Evolutionary conservation across 2,113 vertebrate genomes (phyloP), one percentile per base, ranked within the genome.

Genomic region (Blennius ocellaris): DNA sequence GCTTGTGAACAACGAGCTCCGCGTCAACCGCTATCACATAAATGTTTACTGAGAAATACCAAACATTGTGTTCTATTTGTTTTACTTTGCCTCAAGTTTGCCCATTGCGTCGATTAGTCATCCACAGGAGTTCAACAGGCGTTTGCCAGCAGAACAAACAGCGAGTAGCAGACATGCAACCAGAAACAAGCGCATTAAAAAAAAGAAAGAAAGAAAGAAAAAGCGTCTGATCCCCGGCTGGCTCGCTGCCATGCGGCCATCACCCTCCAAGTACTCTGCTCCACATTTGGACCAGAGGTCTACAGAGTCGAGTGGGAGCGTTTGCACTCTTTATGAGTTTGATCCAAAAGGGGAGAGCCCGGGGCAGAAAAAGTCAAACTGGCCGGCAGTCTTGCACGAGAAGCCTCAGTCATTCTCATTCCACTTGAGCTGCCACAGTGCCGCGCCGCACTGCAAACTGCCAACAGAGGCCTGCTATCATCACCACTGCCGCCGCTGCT

Each of bases 21-120:
- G 73, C 69, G 84, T 82, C 86, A 82, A 44, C 72, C 67, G 21
- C 62, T 17, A 71, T 79, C 83, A 50, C 87, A 89, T 79, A 90
- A 91, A 90, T 86, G 88, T 91, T 92, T 89, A 85, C 86, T 11
- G 36, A 91, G 87, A 91, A 91, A 92, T 88, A 89, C 84, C 81
- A 88, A 92, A 90, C 88, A 89, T 61, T 84, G 76, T 78, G 77
- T 84, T 87, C 76, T 87, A 81, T 89, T 92, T 92, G 89, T 92
- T 92, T 88, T 78, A 84, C 81, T 88, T 84, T 80, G 62, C 70
- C 62, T 85, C 59, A 58, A 80, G 88, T 90, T 87, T 89, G 82
- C 82, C 76, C 69, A 69, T 67, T 40, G 73, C 73, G 52, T 11
- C 87, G 81, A 92, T 90, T 67, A 87, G 70, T 88, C 90, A 81